Evolutionary conservation across 1,140 invertebrate genomes (phyloP).

Genomic region (Eupristina koningsbergeri): DNA sequence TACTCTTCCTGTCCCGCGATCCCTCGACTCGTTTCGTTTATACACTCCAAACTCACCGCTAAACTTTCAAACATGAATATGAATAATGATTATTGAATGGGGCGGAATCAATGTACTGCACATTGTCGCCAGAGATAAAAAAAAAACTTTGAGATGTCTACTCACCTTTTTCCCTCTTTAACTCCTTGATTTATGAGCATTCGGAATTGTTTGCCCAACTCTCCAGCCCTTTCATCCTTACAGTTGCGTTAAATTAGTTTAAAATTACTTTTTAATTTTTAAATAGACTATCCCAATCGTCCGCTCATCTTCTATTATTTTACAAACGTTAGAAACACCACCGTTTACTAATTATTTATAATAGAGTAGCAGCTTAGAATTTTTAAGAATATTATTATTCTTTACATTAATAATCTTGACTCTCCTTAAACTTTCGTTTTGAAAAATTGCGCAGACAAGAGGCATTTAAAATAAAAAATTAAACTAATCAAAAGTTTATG

Average conservation of each 20-base stretch:
- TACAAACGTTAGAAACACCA: too few species aligned
- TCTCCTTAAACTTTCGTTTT: too few species aligned
- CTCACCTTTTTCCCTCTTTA: background rate
- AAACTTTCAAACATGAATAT: slow-evolving; percentile 43
- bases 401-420: too few species aligned
- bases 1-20: background rate
- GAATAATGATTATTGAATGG: slow-evolving; percentile 53
- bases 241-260: background rate
- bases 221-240: too few species aligned
- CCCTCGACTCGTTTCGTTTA: slow-evolving; percentile 14
- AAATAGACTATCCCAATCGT: background rate
- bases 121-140: slow-evolving; percentile 33
- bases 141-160: slow-evolving; percentile 7
- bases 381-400: too few species aligned
- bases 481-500: background rate
- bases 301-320: too few species aligned
- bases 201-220: background rate
- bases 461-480: background rate
- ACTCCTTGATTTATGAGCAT: slow-evolving; percentile 1
- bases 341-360: too few species aligned
- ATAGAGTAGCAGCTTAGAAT: too few species aligned
- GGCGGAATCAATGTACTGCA: slow-evolving; percentile 44
- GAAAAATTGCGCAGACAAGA: too few species aligned
- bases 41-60: slow-evolving; percentile 21
- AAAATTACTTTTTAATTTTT: background rate